Base-by-base conservation (phyloP, 1,140 invertebrate genomes). In the Himalopsyche phryganea region DNA sequence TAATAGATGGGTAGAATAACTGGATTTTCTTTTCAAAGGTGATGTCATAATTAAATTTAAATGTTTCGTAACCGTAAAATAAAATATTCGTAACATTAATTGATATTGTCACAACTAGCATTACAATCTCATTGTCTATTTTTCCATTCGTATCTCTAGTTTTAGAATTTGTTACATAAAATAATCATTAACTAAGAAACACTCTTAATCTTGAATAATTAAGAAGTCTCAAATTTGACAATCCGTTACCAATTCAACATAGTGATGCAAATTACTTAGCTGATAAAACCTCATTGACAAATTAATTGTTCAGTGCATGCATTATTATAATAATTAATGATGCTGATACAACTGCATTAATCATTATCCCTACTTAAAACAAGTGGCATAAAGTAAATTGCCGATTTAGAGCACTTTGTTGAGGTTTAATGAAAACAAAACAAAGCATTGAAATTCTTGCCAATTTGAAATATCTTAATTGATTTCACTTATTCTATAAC, bases 61-160 rank as follows among this genome's bases (percentile, higher is more conserved):
- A 11, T 28, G 14, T 28, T n/a, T 28, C 28, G 7, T n/a, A 48
- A 48, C 28, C 32, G 32, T 48, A n/a, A 48, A 23, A 47, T 13
- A 48, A n/a, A 28, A 28, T 28, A 28, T 28, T 28, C 10, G 1
- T 23, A 28, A 48, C 13, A 48, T 28, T 48, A 48, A 23, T 48
- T 28, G 20, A 48, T 11, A 23, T 48, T 23, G 45, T 48, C 23
- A 28, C 23, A 28, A 28, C 23, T 28, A 48, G 45, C n/a, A 48
- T 48, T 20, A 28, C 32, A 14, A 48, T 14, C 45, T 48, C 45
- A 48, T 28, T 48, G 45, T 48, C 45, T 48, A 48, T 48, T 48
- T 48, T 48, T 48, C 20, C 45, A 48, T 48, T 48, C 13, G 23
- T 48, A 48, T 28, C 32, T 48, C 20, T 50, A 50, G 32, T 33